Evolutionary conservation across 2,797 vertebrate genomes (phyloP).

Genomic region (Poeciliopsis gracilis): DNA sequence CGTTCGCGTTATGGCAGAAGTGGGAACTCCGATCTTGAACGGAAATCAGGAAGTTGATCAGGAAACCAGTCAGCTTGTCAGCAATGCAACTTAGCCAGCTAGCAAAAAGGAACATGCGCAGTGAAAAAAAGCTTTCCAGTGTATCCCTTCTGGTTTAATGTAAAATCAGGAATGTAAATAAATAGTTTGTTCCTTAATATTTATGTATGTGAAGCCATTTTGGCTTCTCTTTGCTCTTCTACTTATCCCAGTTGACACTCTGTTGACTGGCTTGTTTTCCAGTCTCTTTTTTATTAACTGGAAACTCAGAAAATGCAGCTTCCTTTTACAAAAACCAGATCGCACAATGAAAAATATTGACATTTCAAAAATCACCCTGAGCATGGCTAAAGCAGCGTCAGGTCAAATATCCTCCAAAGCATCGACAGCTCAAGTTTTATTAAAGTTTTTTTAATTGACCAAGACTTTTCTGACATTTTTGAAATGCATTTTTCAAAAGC

Average conservation of each 20-base stretch:
- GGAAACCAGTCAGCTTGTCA: not conserved
- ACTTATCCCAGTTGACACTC: not conserved
- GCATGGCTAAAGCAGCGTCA: not conserved
- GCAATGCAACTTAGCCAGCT: not conserved
- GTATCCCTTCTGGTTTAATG: not conserved
- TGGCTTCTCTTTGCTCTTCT: not conserved
- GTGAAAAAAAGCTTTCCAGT: not conserved
- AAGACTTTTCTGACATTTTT: not conserved
- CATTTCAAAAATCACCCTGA: not conserved
- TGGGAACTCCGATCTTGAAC: not conserved
- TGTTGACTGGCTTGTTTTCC: not conserved
- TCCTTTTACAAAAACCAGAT: not conserved
- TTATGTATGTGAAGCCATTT: not conserved
- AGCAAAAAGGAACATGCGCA: not conserved
- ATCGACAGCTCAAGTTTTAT: not conserved
- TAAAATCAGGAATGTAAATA: not conserved
- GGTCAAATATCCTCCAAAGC: not conserved
- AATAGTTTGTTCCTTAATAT: not conserved
- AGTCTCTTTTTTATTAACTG: not conserved
- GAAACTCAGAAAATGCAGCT: not conserved
- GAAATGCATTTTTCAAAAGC: not conserved
- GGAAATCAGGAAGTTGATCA: not conserved
- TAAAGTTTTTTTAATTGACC: not conserved
- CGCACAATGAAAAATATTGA: not conserved
- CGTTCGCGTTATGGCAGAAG: not conserved